Evolutionary conservation across 2,113 vertebrate species (phyloP), one percentile per base, ranked within the genome.

Genomic region (Dromiciops gliroides): DNA sequence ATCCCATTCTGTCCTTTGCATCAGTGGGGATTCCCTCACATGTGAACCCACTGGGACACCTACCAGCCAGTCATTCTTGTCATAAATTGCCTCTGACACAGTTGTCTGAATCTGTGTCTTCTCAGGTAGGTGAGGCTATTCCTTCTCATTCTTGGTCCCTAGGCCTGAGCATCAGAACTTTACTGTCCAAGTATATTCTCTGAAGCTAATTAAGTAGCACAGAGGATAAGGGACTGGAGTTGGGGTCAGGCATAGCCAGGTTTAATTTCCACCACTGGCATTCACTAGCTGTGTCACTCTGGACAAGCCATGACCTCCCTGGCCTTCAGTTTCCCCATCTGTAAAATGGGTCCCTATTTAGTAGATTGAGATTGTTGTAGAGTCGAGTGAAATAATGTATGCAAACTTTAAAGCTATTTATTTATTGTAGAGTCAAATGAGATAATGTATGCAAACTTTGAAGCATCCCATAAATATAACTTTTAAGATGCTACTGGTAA

Each of bases 11-110:
- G 0, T 25, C 50, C 52, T 8, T 53, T 26, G 24, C 6, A 26
- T 53, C 25, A 26, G 12, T 14, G 25, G 25, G 52, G 26, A 26
- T 1, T 53, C 1, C 26, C 44, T 10, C 0, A 51, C 10, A 3
- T 0, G 44, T 10, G 51, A 14, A n/a, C 14, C 44, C 24, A 0
- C 0, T 2, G 0, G 8, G 11, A 9, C 25, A 56, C 24, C 25
- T 26, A 60, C 12, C 0, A 10, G 28, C 56, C 53, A 37, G 28
- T 3, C 10, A 3, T 67, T 67, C 28, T 67, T 7, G 28, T 67
- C 28, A 67, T 67, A 31, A 14, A 67, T 67, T 67, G 3, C 56
- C 31, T 67, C 28, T 14, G 56, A 37, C 8, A 14, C 26, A 14
- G 31, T 67, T 12, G 3, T 31, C 56, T 60, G 56, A 60, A 60